A percentile compares a stretch with the other conserved stretches of the same genome.
These are phyloP conservation scores for Siniperca undulata DNA, from an alignment of 2,797 vertebrate species.

Conservation along the genomic window DNA sequence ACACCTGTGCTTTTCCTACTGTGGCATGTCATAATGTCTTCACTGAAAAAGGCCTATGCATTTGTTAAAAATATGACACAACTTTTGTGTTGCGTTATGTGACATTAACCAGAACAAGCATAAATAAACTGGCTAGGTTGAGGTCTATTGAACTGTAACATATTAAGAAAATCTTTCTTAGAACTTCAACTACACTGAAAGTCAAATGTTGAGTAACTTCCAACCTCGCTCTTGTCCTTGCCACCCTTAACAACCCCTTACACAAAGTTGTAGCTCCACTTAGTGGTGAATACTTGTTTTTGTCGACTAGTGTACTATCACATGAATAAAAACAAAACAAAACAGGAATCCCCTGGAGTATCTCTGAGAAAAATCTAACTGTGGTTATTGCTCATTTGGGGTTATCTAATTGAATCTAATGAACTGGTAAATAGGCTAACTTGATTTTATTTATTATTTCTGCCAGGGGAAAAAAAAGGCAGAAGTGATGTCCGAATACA, in stretches of 20 bases:
- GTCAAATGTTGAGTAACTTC: not conserved
- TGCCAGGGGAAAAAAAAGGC: not conserved
- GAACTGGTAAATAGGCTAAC: not conserved
- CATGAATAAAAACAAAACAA: not conserved
- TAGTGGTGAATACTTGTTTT: conserved; percentile 49
- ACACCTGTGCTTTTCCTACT: not conserved
- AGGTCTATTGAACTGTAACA: not conserved
- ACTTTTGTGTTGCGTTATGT: not conserved
- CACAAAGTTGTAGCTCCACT: conserved; percentile 51
- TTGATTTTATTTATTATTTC: not conserved
- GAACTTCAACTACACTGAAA: not conserved
- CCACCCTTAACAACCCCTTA: not conserved
- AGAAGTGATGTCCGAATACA: not conserved
- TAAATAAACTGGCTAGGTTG: not conserved
- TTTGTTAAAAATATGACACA: not conserved
- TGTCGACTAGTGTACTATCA: not conserved
- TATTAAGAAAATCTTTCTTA: not conserved
- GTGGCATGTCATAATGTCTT: not conserved
- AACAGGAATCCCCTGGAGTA: not conserved
- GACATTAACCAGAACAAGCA: not conserved
- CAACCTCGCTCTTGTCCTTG: not conserved
- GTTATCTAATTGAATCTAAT: not conserved
- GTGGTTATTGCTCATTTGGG: not conserved
- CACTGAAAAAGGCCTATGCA: not conserved
- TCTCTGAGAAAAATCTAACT: not conserved